phyloP scores from a whole-genome alignment of 2,888 invertebrate genomes.

The Drosophila ezoana region DNA sequence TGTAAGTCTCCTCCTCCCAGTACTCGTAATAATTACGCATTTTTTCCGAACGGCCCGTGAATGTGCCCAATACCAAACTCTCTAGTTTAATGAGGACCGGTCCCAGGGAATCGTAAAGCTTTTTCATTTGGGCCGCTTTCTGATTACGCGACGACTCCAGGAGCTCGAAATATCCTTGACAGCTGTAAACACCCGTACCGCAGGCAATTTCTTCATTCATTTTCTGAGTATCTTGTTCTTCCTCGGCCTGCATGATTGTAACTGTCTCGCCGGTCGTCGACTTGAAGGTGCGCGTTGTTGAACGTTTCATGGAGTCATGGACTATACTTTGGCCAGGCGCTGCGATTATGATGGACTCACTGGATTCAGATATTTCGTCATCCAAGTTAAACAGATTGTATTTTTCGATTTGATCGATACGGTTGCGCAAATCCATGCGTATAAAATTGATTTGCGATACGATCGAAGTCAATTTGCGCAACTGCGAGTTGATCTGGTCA shows the following conservation, averaged over 20 bases:
- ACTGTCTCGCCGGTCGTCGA: slow-evolving; percentile 49
- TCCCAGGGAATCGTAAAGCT: slow-evolving; percentile 91
- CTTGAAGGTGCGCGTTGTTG: slow-evolving; percentile 31
- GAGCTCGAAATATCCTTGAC: slow-evolving; percentile 88
- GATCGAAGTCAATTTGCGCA: slow-evolving; percentile 87
- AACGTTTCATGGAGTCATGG: neutral
- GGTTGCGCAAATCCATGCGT: slow-evolving; percentile 87
- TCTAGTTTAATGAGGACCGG: slow-evolving; percentile 94
- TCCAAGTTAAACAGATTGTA: slow-evolving; percentile 86
- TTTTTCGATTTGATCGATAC: slow-evolving; percentile 86
- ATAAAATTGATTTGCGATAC: slow-evolving; percentile 90
- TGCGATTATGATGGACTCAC: neutral
- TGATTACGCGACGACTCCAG: slow-evolving; percentile 89
- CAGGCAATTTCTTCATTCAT: slow-evolving; percentile 53
- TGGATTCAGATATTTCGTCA: slow-evolving; percentile 17
- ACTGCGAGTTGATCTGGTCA: slow-evolving; percentile 86
- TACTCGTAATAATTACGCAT: slow-evolving; percentile 92
- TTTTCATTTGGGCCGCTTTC: slow-evolving; percentile 88
- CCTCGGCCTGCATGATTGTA: slow-evolving; percentile 39
- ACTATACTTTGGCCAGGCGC: fast-evolving
- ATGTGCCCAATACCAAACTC: slow-evolving; percentile 91
- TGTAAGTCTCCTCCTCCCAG: slow-evolving; percentile 93
- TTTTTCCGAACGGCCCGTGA: slow-evolving; percentile 90
- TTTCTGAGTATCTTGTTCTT: slow-evolving; percentile 21
- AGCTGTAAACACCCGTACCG: slow-evolving; percentile 71